Base-by-base conservation (phyloP, 1,140 invertebrate genomes). In the Streblospio benedicti region DNA sequence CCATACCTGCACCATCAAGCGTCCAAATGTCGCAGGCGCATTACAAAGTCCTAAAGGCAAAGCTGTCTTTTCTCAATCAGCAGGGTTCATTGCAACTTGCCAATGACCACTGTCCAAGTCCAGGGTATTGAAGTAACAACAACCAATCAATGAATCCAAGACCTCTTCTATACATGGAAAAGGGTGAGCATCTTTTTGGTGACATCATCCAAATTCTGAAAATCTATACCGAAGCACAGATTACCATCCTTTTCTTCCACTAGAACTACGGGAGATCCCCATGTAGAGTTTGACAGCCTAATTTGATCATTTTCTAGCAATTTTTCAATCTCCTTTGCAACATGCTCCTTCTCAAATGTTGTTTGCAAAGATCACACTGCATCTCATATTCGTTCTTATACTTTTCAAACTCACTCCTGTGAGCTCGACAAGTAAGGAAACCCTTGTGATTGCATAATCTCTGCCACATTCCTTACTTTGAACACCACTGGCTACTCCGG, bases 231-330 rank as follows among this genome's bases (percentile, higher is more conserved):
- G 4, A 52, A 3, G 2, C 18, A 4, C 50, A 52, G 31, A 18
- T 18, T 28, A 18, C 30, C 30, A 31, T 31, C 50, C 50, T 52
- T 52, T 33, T 59, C 52, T 61, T 69, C 65, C 0, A 82, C 76
- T n/a, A 83, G 52, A 0, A 83, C 74, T 0, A 81, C 63, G 1
- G 78, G 81, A 0, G 74, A 73, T 12, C 73, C 66, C 76, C 80
- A 84, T 4, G 75, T 69, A 33, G 27, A 32, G n/a, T 56, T 18
- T 14, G 57, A 45, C 4, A 35, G 54, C n/a, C n/a, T n/a, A n/a
- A n/a, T n/a, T n/a, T n/a, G n/a, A n/a, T n/a, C n/a, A n/a, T n/a
- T n/a, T n/a, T n/a, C n/a, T n/a, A n/a, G n/a, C n/a, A n/a, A n/a
- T n/a, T n/a, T n/a, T n/a, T n/a, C n/a, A n/a, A n/a, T n/a, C n/a